These are phyloP conservation scores for Oryzias woworae DNA, from an alignment of 2,113 vertebrate genomes.

Conservation along the genomic window DNA sequence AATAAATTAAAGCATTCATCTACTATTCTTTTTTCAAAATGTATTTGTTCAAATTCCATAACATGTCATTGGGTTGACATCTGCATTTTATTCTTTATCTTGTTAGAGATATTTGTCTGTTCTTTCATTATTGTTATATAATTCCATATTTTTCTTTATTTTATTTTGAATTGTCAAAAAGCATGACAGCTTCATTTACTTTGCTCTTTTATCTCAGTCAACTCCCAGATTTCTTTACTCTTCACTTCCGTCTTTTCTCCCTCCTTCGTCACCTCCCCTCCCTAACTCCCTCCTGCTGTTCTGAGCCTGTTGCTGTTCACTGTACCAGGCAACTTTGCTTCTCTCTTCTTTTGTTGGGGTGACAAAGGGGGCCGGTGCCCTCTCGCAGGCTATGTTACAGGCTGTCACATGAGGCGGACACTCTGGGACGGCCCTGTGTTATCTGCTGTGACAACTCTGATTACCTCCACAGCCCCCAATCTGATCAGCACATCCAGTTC, in stretches of 20 bases:
- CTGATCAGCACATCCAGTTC: constrained; percentile 82
- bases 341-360: constrained; percentile 64
- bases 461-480: constrained; percentile 81
- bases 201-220: constrained; percentile 26
- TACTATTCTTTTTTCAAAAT: no score
- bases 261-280: not conserved
- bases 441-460: constrained; percentile 82
- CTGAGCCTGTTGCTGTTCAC: constrained; percentile 30
- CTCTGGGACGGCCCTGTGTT: constrained; percentile 72
- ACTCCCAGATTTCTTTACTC: constrained; percentile 2
- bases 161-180: constrained; percentile 3
- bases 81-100: no score
- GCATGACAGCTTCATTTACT: constrained; percentile 8
- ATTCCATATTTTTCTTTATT: constrained; percentile 6
- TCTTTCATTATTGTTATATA: no score
- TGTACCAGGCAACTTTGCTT: constrained; percentile 66
- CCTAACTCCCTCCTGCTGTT: constrained; percentile 3
- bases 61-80: no score
- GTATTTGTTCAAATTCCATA: no score
- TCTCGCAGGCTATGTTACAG: constrained; percentile 82
- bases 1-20: no score
- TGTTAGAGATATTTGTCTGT: no score
- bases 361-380: constrained; percentile 74
- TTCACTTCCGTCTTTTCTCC: not conserved
- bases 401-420: constrained; percentile 77